Evolutionary conservation across 2,797 vertebrate species (phyloP).

Genomic region (Pangasius larnaudii): DNA sequence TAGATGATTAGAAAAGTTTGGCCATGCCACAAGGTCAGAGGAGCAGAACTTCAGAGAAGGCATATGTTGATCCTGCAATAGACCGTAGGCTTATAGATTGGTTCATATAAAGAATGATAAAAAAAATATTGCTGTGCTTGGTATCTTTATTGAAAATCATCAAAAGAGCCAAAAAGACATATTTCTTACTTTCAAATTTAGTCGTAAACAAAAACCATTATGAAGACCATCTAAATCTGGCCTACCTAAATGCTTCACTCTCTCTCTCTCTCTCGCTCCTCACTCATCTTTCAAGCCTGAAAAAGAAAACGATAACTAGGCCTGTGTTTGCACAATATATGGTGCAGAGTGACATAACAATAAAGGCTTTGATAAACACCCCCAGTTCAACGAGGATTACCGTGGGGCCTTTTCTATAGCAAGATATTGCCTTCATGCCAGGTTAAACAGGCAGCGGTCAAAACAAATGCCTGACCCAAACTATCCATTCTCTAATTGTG

Average conservation of each 20-base stretch:
- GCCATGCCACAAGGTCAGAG: slow-evolving; percentile 43
- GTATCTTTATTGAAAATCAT: neutral
- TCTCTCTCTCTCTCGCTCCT: neutral
- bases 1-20: slow-evolving; percentile 52
- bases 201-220: neutral
- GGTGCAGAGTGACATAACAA: slow-evolving; percentile 42
- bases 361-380: slow-evolving; percentile 38
- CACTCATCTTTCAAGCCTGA: slow-evolving; percentile 32
- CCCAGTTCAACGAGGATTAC: slow-evolving; percentile 45
- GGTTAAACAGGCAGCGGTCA: slow-evolving; percentile 49
- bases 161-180: slow-evolving; percentile 1
- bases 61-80: slow-evolving; percentile 47
- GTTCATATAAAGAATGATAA: neutral
- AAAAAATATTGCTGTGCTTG: slow-evolving; percentile 5
- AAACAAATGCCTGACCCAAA: slow-evolving; percentile 54
- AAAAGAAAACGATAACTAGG: slow-evolving; percentile 35
- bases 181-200: slow-evolving; percentile 9
- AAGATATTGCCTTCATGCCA: slow-evolving; percentile 55
- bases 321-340: slow-evolving; percentile 33
- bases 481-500: slow-evolving; percentile 62
- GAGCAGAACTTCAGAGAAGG: slow-evolving; percentile 41
- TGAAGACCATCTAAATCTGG: neutral
- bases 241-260: neutral
- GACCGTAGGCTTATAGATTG: neutral
- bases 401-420: slow-evolving; percentile 37